Base-by-base conservation (phyloP, 2,797 vertebrate genomes). In the Caiman crocodilus region DNA sequence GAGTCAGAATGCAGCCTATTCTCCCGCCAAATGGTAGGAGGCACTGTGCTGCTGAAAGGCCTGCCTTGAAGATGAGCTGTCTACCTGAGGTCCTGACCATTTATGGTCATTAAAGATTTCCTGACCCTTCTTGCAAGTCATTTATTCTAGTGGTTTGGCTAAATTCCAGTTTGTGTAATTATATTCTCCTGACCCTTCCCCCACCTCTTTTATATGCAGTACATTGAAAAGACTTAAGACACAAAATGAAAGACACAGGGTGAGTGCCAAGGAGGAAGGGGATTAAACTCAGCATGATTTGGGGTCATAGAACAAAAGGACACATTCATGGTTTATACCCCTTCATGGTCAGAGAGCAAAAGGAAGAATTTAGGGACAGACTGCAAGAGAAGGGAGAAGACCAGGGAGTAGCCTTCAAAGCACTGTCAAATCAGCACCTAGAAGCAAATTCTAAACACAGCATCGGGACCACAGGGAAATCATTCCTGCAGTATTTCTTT, bases 151-250 rank as follows among this genome's bases (percentile, higher is more conserved):
- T 18, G 64, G 79, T 88, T 81, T 97, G 95, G 94, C 94, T 94
- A 88, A 91, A 94, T 96, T 97, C 94, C 94, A 97, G 85, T 56
- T 82, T 30, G 64, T 79, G 50, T 94, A 94, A 97, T 95, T 95
- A 94, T 59, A 87, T 94, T 95, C 91, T 88, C 71, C 90, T 91
- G 91, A 95, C 93, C 90, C 92, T 79, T 79, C 65, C 90, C 88
- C 65, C 79, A 89, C 61, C 57, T 94, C 78, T 88, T 95, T 93
- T 77, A 88, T 83, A 84, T 79, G 91, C 67, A 85, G 94, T 92
- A 95, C 96, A 96, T 88, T 86, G 84, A 93, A 59, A 55, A 94
- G 94, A 95, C 96, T 95, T 96, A 80, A 61, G 79, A 77, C 56
- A 88, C 35, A 83, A 89, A 82, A 92, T n/a, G 64, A 79, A 88